Evolutionary conservation across 2,113 vertebrate genomes (phyloP).

Genomic region (Antigone vipio): DNA sequence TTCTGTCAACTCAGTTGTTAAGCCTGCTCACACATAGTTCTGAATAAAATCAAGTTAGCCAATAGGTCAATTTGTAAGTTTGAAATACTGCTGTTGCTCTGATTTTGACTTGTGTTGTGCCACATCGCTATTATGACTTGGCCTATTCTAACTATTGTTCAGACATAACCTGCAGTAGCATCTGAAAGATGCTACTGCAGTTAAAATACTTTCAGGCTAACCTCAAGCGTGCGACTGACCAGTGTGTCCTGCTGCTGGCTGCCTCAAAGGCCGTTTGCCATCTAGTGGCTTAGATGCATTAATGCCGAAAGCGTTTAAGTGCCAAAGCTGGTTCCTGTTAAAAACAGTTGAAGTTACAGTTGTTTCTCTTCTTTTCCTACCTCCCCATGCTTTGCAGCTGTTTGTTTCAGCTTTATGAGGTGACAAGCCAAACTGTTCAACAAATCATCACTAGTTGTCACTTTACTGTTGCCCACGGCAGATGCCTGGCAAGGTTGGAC

Average conservation of each 20-base stretch:
- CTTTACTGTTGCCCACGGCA: background rate
- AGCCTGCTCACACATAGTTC: background rate
- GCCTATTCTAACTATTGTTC: background rate
- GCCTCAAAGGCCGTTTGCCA: conserved; percentile 22
- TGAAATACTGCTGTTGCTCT: background rate
- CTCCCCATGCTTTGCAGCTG: background rate
- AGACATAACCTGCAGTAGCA: background rate
- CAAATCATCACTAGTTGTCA: background rate
- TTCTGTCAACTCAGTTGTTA: background rate
- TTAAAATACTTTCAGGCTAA: background rate
- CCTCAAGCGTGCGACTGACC: background rate
- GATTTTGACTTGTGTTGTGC: background rate
- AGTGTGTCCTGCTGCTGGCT: background rate
- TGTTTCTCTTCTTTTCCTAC: background rate
- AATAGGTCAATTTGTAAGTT: background rate
- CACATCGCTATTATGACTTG: accelerated
- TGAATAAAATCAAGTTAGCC: background rate
- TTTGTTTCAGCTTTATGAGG: background rate
- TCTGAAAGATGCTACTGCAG: background rate
- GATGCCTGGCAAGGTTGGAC: background rate
- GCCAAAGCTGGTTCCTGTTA: background rate
- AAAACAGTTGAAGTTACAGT: background rate
- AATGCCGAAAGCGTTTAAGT: background rate
- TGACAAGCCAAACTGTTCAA: background rate
- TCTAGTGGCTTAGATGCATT: conserved; percentile 11